A percentile compares a stretch with the other conserved stretches of the same genome.
Conservation (phyloP, 2,113 vertebrate genomes). For the Sceloporus undulatus region DNA sequence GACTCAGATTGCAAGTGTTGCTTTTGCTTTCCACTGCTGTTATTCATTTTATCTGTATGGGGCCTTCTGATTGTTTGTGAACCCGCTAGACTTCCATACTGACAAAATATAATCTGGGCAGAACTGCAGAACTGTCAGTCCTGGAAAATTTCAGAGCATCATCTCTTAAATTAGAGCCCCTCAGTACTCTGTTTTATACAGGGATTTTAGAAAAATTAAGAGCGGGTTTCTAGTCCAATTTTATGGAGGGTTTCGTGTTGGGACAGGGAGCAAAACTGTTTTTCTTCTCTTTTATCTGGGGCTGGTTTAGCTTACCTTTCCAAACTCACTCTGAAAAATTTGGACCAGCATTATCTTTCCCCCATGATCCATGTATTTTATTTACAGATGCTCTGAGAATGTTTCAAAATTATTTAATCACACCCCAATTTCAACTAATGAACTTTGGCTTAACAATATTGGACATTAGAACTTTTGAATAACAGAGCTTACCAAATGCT, state of each 20-base stretch:
- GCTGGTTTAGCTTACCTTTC: not conserved
- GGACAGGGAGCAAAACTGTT: not conserved
- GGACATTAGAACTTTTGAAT: not conserved
- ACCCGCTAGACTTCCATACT: too few species aligned
- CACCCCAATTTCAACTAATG: not conserved
- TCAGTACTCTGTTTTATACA: too few species aligned
- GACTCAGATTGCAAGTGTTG: not conserved
- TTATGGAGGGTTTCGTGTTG: not conserved
- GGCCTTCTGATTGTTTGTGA: too few species aligned
- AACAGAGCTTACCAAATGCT: constrained; percentile 70
- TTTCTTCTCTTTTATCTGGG: not conserved
- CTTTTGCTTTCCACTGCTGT: not conserved
- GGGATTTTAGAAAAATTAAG: too few species aligned
- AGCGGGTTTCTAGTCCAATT: too few species aligned
- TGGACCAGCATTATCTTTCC: not conserved
- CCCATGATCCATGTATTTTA: not conserved
- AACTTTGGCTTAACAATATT: not conserved
- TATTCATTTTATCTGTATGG: not conserved
- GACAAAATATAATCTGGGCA: too few species aligned
- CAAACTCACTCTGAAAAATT: not conserved
- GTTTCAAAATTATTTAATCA: not conserved
- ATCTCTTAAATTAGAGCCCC: too few species aligned
- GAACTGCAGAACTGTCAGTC: too few species aligned
- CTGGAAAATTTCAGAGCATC: too few species aligned
- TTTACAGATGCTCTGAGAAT: not conserved